Conservation (phyloP, 2,113 vertebrate species). For the Chionomys nivalis region DNA sequence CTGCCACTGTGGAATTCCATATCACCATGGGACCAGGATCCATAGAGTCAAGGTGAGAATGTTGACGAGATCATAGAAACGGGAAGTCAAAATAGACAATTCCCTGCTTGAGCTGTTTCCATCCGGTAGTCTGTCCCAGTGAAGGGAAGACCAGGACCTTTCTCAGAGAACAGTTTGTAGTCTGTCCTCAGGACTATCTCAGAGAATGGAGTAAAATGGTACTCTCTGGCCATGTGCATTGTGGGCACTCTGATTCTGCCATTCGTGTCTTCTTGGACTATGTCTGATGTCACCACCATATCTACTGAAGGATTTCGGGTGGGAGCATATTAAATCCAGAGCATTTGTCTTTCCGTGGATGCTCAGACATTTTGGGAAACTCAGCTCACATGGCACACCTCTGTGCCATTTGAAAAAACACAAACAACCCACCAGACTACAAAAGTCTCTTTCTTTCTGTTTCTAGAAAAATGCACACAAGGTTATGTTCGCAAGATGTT, state of each 20-base stretch:
- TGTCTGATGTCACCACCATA: neutral
- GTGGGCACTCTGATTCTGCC: too few species aligned
- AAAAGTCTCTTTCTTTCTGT: neutral
- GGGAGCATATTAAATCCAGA: neutral
- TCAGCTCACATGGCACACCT: accelerated
- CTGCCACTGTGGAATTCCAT: neutral
- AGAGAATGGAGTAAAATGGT: neutral
- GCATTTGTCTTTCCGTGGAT: too few species aligned
- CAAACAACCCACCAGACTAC: accelerated
- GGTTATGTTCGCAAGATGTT: neutral
- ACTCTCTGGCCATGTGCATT: accelerated
- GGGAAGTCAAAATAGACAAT: neutral
- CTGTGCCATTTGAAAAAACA: neutral
- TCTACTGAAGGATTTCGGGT: neutral
- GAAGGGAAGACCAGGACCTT: neutral
- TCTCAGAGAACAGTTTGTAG: neutral
- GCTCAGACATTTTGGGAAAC: accelerated
- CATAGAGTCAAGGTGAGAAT: neutral
- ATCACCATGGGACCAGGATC: neutral
- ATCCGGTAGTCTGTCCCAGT: neutral
- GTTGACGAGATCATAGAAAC: neutral
- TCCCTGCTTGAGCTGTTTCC: neutral
- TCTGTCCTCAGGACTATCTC: neutral
- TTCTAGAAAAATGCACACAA: neutral
- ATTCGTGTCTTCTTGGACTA: neutral